phyloP scores from a whole-genome alignment of 2,888 invertebrate species.

The Ophion costatus region DNA sequence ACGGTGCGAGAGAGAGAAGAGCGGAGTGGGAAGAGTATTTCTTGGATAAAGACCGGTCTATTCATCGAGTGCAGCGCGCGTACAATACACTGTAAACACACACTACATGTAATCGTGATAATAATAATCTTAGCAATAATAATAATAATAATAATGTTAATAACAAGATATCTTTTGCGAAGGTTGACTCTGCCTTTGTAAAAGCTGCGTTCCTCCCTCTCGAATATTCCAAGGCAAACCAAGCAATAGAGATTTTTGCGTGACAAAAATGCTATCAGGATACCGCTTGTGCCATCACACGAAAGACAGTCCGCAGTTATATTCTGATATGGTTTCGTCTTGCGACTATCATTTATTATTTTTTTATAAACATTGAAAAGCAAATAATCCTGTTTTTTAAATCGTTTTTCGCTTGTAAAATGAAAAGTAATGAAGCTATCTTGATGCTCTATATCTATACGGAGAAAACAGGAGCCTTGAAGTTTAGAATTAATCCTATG shows the following conservation, averaged over 20 bases:
- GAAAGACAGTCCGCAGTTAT: no score
- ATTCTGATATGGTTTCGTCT: no score
- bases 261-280: no score
- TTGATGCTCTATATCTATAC: not conserved
- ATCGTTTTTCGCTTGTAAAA: no score
- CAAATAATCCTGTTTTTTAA: no score
- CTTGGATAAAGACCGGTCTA: conserved; percentile 63
- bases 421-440: no score
- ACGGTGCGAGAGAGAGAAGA: not conserved
- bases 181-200: conserved; percentile 39
- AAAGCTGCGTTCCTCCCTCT: not conserved
- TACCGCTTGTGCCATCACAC: no score
- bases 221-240: not conserved
- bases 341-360: no score
- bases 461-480: no score
- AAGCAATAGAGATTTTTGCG: no score
- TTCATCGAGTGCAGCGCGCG: conserved; percentile 59
- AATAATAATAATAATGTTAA: conserved; percentile 5
- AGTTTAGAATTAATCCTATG: no score
- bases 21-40: conserved; percentile 35
- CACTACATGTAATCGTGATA: conserved; percentile 40
- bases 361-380: no score
- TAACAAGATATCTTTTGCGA: not conserved
- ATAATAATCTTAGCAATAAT: conserved; percentile 40
- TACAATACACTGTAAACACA: conserved; percentile 37